Evolutionary conservation across 2,113 vertebrate species (phyloP).

Genomic region (Rhabdomys dilectus): DNA sequence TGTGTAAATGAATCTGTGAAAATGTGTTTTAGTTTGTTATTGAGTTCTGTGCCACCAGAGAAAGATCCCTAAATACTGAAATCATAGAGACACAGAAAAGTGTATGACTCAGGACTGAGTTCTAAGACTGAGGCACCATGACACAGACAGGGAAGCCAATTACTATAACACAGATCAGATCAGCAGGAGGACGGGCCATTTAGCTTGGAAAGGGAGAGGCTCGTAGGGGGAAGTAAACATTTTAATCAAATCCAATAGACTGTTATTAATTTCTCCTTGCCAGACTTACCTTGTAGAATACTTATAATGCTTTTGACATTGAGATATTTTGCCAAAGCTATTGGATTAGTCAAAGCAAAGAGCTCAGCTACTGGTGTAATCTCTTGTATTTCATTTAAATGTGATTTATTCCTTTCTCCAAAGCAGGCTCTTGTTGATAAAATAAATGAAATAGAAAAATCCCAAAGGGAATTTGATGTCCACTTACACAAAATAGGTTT

Average conservation of each 20-base stretch:
- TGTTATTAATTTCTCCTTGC: slow-evolving; percentile 87
- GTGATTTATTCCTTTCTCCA: slow-evolving; percentile 85
- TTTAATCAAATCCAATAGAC: slow-evolving; percentile 89
- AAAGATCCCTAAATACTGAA: neutral
- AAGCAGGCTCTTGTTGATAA: slow-evolving; percentile 85
- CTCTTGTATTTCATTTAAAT: slow-evolving; percentile 87
- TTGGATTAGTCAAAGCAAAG: slow-evolving; percentile 86
- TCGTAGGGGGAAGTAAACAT: slow-evolving; percentile 77
- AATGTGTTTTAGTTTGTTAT: neutral
- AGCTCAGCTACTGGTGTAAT: slow-evolving; percentile 82
- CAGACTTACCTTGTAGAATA: slow-evolving; percentile 86
- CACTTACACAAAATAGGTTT: slow-evolving; percentile 79
- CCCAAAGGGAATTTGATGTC: slow-evolving; percentile 81
- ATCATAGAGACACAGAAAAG: neutral
- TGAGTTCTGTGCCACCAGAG: slow-evolving; percentile 4
- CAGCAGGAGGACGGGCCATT: slow-evolving; percentile 80
- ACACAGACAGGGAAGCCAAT: slow-evolving; percentile 66
- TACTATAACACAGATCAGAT: slow-evolving; percentile 75
- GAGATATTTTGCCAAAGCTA: slow-evolving; percentile 85
- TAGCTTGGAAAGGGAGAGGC: slow-evolving; percentile 70
- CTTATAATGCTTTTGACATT: slow-evolving; percentile 88
- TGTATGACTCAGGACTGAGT: slow-evolving; percentile 10
- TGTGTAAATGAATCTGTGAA: neutral
- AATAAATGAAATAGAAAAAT: slow-evolving; percentile 85
- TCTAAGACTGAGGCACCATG: neutral